Evolutionary conservation across 2,113 vertebrate genomes (phyloP).

Genomic region (Caranx melampygus): DNA sequence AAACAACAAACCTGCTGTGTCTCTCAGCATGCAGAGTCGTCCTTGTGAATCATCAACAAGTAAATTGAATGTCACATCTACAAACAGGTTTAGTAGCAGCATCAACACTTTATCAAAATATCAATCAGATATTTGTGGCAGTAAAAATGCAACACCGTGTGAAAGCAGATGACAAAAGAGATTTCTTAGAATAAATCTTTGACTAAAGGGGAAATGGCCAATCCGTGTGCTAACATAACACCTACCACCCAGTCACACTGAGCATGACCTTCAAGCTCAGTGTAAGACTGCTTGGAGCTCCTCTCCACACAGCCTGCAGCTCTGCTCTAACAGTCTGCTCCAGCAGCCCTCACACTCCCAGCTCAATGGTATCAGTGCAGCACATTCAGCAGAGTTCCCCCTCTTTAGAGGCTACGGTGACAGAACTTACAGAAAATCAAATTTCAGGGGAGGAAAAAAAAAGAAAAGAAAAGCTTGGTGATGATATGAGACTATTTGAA

Average conservation of each 20-base stretch:
- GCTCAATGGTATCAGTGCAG: constrained; percentile 1
- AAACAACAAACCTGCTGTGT: not conserved
- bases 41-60: not conserved
- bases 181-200: not conserved
- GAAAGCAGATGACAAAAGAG: not conserved
- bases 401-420: constrained; percentile 33
- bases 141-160: not conserved
- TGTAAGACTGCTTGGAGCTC: constrained; percentile 9
- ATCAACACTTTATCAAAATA: not conserved
- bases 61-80: not conserved
- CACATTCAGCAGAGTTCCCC: constrained; percentile 21
- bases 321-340: constrained; percentile 29
- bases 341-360: constrained; percentile 34
- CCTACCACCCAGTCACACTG: constrained; percentile 25
- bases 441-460: constrained; percentile 17
- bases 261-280: constrained; percentile 40
- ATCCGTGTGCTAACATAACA: constrained; percentile 12
- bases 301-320: constrained; percentile 37
- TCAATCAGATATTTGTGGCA: not conserved
- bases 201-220: not conserved
- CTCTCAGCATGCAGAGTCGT: not conserved
- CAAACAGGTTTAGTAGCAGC: not conserved
- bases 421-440: constrained; percentile 31
- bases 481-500: constrained; percentile 23
- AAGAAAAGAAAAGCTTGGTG: not conserved